Base-by-base conservation (phyloP, 2,888 invertebrate genomes). In the Sycophila texana region DNA sequence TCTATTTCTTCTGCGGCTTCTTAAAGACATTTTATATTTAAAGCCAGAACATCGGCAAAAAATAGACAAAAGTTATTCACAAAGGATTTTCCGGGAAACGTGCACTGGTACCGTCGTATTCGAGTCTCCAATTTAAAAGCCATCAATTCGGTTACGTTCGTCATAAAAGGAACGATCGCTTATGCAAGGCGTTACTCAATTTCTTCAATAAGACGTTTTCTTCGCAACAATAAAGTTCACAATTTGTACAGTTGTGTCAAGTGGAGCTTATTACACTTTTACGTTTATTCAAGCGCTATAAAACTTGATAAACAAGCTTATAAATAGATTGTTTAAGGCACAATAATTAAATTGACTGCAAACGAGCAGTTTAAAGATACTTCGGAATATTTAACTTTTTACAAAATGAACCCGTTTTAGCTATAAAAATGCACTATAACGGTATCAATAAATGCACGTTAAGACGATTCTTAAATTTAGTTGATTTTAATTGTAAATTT, bases 241-340 rank as follows among this genome's bases (percentile, higher is more conserved):
- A 20, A 49, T 71, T 53, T 26, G 5, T 51, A 70, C 10, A 53
- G 30, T 20, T 20, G 20, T 18, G 51, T 60, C 47, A 77, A 73
- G 67, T 49, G 53, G 49, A 16, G 57, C n/a, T 65, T 63, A 63
- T 18, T 63, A 26, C 57, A 68, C 74, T 70, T 39, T 70, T 18
- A 51, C 30, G 55, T 74, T 55, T 60, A 60, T 60, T 14, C 2
- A 18, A 26, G 13, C 39, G 71, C 65, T 74, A 79, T 74, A 53
- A 70, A 66, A 22, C 30, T 39, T 47, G 70, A 79, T 79, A 71
- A 79, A 74, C 74, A 71, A 79, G 70, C 71, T 71, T 74, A 79
- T 70, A 65, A 74, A 79, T 74, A 79, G 74, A 71, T 20, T 39
- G 16, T 55, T 12, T 14, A 26, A 60, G 66, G 60, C 60, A 72